Evolutionary conservation across 2,888 invertebrate species (phyloP).

Genomic region (Orchestes rusci): DNA sequence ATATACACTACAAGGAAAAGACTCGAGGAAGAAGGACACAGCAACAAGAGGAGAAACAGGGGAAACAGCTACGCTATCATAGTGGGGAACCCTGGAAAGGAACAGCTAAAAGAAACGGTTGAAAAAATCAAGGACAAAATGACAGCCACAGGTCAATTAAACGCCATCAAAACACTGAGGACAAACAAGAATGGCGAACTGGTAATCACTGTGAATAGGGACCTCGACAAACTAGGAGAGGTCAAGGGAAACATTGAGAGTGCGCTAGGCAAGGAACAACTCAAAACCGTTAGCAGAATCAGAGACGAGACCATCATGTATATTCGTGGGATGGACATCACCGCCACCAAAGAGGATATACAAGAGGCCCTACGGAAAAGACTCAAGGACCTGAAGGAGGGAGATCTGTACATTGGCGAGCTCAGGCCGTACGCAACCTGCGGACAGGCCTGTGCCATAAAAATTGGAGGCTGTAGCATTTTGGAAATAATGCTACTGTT

Average conservation of each 20-base stretch:
- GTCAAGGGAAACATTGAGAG: not conserved
- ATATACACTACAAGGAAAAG: slow-evolving; percentile 2
- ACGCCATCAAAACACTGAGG: not conserved
- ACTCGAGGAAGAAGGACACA: not conserved
- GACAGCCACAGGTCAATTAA: not conserved
- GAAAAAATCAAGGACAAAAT: not conserved
- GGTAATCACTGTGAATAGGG: not conserved
- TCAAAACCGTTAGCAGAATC: not conserved
- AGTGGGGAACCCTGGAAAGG: not conserved
- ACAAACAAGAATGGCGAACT: not conserved
- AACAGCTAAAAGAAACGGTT: not conserved
- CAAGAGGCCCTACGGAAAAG: not conserved
- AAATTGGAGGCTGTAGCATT: too few species aligned
- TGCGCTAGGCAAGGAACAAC: not conserved
- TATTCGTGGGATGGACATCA: slow-evolving; percentile 1
- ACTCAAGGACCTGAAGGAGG: not conserved
- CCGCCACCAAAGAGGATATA: not conserved
- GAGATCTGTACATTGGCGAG: not conserved
- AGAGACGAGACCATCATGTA: not conserved
- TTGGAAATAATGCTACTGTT: too few species aligned
- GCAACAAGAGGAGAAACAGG: not conserved
- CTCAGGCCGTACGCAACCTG: not conserved
- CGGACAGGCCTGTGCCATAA: too few species aligned
- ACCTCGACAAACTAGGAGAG: not conserved
- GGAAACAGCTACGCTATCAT: not conserved